Base-by-base conservation (phyloP, 2,888 invertebrate species). In the Napeogenes sylphis region DNA sequence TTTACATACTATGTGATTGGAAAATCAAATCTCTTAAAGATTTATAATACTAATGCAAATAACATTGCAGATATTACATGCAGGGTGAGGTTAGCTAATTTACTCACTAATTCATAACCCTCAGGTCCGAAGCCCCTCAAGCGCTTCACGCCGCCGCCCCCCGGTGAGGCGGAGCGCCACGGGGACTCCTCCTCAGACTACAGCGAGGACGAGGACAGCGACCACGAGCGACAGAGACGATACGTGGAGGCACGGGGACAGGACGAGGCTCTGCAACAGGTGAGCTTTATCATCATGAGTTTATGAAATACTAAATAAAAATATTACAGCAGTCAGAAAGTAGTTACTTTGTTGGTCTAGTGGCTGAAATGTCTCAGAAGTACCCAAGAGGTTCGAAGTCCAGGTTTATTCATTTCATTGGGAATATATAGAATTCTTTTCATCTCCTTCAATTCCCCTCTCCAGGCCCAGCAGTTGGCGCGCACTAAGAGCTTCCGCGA, bases 141-240 rank as follows among this genome's bases (percentile, higher is more conserved):
- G 82, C 91, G 96, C 64, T 97, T 97, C 84, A 97, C 97, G 0
- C 97, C 97, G 2, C 97, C 97, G 0, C 96, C 96, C 14, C 96
- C 96, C 70, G 92, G 91, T 4, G 90, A 88, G 72, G 91, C 91
- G 74, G 92, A 90, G 68, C 92, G 87, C 65, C 85, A 83, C 64
- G 80, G 78, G 35, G 91, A 90, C 73, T 78, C 84, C 4, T 90
- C 90, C 4, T 88, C 85, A 21, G 91, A 87, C 61, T 87, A 83
- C 70, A 85, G 92, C 35, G 85, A 85, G 12, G 75, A 90, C 30
- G 92, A 91, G 13, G 91, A 92, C 70, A 92, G 91, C 53, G 92
- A 92, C 63, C 92, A 92, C 6, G 92, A 91, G 56, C 87, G 91
- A 6, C 85, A 91, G 60, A 81, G 91, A 47, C 77, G 79, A 10